Percentiles rank a stretch among this genome's conserved stretches.
These are phyloP conservation scores for Pseudomyrmex cubaensis DNA, from an alignment of 1,140 invertebrate genomes.

Conservation along the genomic window DNA sequence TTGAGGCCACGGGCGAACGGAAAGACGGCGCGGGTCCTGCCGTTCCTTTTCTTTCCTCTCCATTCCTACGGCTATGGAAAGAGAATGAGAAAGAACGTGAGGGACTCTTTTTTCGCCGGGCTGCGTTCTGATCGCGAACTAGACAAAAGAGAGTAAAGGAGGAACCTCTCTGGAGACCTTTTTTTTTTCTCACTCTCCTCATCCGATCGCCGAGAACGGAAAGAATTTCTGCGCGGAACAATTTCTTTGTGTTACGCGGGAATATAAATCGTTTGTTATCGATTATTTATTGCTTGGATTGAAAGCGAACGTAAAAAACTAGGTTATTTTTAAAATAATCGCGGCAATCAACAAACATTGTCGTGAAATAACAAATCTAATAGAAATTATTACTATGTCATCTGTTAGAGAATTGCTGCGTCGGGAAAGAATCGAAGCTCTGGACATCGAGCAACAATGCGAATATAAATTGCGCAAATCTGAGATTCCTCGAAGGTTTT, in stretches of 20 bases:
- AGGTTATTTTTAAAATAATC: not conserved
- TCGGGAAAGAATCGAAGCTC: no score
- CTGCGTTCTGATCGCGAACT: conserved; percentile 29
- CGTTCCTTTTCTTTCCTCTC: conserved; percentile 7
- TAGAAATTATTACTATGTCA: not conserved
- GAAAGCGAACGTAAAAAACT: not conserved
- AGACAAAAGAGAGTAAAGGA: conserved; percentile 50
- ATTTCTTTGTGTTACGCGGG: conserved; percentile 3
- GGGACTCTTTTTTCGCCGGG: conserved; percentile 30
- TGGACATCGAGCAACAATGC: not conserved
- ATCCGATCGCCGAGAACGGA: conserved; percentile 22
- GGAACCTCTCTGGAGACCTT: not conserved
- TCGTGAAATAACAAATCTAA: not conserved
- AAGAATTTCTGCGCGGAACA: conserved; percentile 15
- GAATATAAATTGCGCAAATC: conserved; percentile 19
- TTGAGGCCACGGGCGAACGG: conserved; percentile 30
- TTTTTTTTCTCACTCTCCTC: conserved; percentile 11
- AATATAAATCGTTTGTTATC: not conserved
- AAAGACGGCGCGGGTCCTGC: conserved; percentile 9
- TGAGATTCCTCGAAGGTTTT: conserved; percentile 29
- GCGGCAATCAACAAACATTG: not conserved
- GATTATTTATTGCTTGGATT: conserved; percentile 32
- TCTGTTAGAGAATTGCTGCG: no score
- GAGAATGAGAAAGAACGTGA: conserved; percentile 40
- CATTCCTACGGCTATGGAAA: conserved; percentile 21